Base-by-base conservation (phyloP, 2,113 vertebrate species). In the Leptocoma aspasia region DNA sequence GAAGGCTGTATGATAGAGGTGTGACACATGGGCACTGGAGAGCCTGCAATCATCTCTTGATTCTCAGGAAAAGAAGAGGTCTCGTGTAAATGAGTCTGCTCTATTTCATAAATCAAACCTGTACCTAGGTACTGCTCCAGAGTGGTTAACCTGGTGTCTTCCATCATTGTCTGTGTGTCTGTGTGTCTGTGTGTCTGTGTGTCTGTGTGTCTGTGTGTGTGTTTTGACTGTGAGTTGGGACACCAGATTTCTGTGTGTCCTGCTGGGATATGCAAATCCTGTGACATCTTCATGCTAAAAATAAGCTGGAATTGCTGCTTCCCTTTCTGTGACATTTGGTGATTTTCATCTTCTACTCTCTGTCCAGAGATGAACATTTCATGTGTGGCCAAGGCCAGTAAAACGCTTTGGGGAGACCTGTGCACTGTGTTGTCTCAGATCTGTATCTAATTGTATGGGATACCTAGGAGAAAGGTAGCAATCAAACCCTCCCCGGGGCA, bases 111-210 rank as follows among this genome's bases (percentile, higher is more conserved):
- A 66, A 82, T 37, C 30, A 56, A 83, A 57, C 64, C 30, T 3
- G 2, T 60, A 42, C 1, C 1, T 14, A 37, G 37, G 7, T 53
- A 8, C 15, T 28, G 41, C 19, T 86, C 42, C n/a, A 39, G 56
- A 0, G 0, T 59, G 28, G 33, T 10, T 82, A 56, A 89, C 30
- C 9, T 30, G 16, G 3, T 73, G 17, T 47, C 42, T 75, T 63
- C 64, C 60, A 35, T 49, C 4, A 0, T 1, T 13, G 6, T 31
- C 2, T 6, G 14, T 42, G 26, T 49, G 11, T 33, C 4, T 42
- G 26, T 49, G 11, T 33, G 4, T n/a, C 6, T 44, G 3, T 79
- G n/a, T n/a, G n/a, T n/a, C n/a, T 81, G 27, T 87, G 28, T n/a
- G 9, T 8, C 6, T 49, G 4, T 8, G 1, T 45, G 11, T 56